phyloP scores from a whole-genome alignment of 2,888 invertebrate genomes.

The Lasioglossum figueresi region DNA sequence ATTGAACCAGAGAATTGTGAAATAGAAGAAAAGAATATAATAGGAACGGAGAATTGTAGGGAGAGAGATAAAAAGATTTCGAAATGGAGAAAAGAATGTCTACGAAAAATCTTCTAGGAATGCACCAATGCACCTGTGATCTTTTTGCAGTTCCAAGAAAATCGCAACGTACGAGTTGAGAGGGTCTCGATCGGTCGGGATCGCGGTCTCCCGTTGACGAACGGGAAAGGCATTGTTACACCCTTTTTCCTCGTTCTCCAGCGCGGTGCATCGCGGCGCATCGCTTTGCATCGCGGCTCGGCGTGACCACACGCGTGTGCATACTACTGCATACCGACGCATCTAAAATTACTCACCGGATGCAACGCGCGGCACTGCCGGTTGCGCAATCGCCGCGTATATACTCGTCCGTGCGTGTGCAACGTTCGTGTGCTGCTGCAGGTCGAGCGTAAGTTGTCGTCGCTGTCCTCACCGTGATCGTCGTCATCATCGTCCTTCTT shows the following conservation, averaged over 20 bases:
- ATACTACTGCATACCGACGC: slow-evolving; percentile 48
- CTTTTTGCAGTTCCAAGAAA: neutral
- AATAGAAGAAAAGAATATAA: too few relatives aligned
- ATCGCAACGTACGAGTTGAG: neutral
- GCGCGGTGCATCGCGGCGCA: neutral
- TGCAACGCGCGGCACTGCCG: slow-evolving; percentile 66
- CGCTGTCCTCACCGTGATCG: slow-evolving; percentile 41
- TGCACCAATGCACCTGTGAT: neutral
- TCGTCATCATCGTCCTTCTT: neutral
- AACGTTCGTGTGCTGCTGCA: neutral
- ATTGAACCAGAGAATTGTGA: too few relatives aligned
- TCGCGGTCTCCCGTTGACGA: slow-evolving; percentile 6
- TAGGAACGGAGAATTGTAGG: too few relatives aligned
- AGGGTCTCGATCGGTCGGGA: neutral
- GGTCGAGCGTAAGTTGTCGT: slow-evolving; percentile 30
- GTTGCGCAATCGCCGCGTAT: slow-evolving; percentile 64
- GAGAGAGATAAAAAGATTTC: too few relatives aligned
- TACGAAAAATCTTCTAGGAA: neutral
- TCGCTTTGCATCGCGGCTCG: neutral
- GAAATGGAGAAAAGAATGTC: neutral
- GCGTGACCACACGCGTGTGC: slow-evolving; percentile 46
- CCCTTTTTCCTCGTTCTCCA: slow-evolving; percentile 47
- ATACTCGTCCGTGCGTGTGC: slow-evolving; percentile 16
- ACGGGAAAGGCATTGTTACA: slow-evolving; percentile 56
- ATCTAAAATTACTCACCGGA: slow-evolving; percentile 74